Evolutionary conservation across 2,113 vertebrate genomes (phyloP), one percentile per base, ranked within the genome.

Genomic region (Laterallus jamaicensis): DNA sequence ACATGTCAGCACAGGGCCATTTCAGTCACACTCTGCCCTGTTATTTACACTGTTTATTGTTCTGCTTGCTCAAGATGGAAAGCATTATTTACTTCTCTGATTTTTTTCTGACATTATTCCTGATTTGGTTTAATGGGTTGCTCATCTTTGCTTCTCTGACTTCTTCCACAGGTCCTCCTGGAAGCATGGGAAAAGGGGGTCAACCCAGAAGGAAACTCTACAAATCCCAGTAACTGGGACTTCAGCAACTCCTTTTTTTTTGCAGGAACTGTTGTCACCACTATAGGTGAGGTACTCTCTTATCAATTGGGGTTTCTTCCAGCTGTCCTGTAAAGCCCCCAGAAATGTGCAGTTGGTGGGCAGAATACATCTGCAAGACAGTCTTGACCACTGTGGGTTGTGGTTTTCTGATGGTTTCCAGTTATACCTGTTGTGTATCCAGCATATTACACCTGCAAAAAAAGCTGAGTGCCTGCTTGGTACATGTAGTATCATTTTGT

Each of bases 231-330:
- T 96, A 99, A 99, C 98, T 99, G 99, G 99, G 99, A 99, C 95
- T 99, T 99, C 58, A 98, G 98, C 95, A 99, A 98, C 97, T 99
- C 99, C 54, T 99, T 99, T 97, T 99, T 99, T 95, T 99, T 99
- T 88, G 99, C 98, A 28, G 98, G 99, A 89, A 99, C 99, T 1
- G 99, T 99, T 5, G 97, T 99, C 96, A 99, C 99, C 68, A 99
- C 99, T 60, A 99, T 99, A 97, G 99, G 99, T 98, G 97, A 98
- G 96, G 63, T 74, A 76, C 20, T 78, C 8, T 64, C 31, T 82
- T 90, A 74, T 63, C 66, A 88, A 52, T 12, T 18, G 42, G 2
- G 12, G 11, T 18, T 83, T 92, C 35, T 20, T 78, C 44, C 79
- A 87, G 4, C 39, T 78, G 21, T 84, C 35, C 67, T 77, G 7